Evolutionary conservation across 1,140 invertebrate species (phyloP).

Genomic region (Aphis craccivora): DNA sequence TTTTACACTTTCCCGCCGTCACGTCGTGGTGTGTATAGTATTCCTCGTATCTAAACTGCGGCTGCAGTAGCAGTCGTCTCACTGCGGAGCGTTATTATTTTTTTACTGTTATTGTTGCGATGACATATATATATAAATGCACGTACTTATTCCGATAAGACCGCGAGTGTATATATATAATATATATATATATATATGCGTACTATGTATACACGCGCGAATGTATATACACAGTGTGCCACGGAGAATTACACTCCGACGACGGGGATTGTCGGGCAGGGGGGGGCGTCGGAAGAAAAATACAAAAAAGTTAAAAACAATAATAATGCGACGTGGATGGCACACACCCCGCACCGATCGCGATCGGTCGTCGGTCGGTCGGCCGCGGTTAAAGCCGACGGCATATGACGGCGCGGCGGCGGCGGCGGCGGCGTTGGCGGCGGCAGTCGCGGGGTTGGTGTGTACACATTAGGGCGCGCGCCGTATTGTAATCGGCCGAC

Average conservation of each 20-base stretch:
- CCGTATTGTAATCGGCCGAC: conserved; percentile 27
- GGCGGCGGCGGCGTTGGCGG: neutral
- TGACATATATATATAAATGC: neutral
- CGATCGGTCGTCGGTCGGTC: neutral
- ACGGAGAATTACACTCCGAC: neutral
- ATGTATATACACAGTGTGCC: no score
- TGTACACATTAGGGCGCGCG: conserved; percentile 40
- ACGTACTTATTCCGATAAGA: neutral
- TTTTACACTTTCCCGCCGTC: neutral
- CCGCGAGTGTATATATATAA: neutral
- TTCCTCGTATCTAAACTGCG: neutral
- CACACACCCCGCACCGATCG: neutral
- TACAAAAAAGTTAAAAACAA: conserved; percentile 39
- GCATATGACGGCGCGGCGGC: neutral
- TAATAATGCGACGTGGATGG: neutral
- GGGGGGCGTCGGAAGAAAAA: neutral
- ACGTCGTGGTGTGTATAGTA: neutral
- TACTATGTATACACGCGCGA: no score
- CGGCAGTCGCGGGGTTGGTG: neutral
- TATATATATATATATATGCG: neutral
- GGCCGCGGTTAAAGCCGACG: conserved; percentile 7
- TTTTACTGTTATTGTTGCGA: neutral
- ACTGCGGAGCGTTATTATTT: neutral
- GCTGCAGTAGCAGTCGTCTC: neutral
- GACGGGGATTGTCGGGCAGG: neutral